phyloP scores from a whole-genome alignment of 2,797 vertebrate species.

The Hoplostethus atlanticus region DNA sequence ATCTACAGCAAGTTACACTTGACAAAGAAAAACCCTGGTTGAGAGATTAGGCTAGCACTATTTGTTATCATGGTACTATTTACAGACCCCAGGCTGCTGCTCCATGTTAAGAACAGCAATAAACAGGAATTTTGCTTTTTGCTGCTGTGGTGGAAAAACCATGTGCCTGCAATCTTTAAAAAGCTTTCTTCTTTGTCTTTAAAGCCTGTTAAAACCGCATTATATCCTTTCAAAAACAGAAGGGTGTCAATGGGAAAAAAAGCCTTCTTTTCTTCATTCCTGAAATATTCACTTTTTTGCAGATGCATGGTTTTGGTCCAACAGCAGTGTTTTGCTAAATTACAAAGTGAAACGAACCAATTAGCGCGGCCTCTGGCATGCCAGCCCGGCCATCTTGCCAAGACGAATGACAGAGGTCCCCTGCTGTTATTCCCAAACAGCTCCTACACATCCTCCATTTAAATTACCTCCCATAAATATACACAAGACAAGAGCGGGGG shows the following conservation, averaged over 20 bases:
- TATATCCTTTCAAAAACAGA: slow-evolving; percentile 13
- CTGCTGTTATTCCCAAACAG: slow-evolving; percentile 58
- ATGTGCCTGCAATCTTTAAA: slow-evolving; percentile 34
- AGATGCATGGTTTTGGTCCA: slow-evolving; percentile 56
- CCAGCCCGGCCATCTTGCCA: slow-evolving; percentile 51
- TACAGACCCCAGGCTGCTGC: slow-evolving; percentile 70
- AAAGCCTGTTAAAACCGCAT: slow-evolving; percentile 1
- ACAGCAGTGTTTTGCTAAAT: slow-evolving; percentile 71
- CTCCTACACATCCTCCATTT: slow-evolving; percentile 61
- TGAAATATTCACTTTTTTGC: slow-evolving; percentile 56
- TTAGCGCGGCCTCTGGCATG: slow-evolving; percentile 56
- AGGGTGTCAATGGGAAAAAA: background rate
- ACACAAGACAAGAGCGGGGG: slow-evolving; percentile 55
- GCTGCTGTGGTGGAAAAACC: slow-evolving; percentile 38
- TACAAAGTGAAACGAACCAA: slow-evolving; percentile 73
- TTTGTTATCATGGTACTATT: slow-evolving; percentile 70
- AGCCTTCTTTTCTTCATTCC: slow-evolving; percentile 38
- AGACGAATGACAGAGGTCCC: slow-evolving; percentile 51
- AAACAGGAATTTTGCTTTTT: slow-evolving; percentile 32
- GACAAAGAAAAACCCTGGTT: slow-evolving; percentile 75
- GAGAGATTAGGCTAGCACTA: slow-evolving; percentile 78
- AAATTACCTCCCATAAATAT: slow-evolving; percentile 70
- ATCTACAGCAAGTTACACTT: slow-evolving; percentile 79
- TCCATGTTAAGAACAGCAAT: slow-evolving; percentile 39
- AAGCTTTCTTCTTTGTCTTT: background rate